Evolutionary conservation across 2,113 vertebrate genomes (phyloP).

Genomic region (Microcebus ravelobensis): DNA sequence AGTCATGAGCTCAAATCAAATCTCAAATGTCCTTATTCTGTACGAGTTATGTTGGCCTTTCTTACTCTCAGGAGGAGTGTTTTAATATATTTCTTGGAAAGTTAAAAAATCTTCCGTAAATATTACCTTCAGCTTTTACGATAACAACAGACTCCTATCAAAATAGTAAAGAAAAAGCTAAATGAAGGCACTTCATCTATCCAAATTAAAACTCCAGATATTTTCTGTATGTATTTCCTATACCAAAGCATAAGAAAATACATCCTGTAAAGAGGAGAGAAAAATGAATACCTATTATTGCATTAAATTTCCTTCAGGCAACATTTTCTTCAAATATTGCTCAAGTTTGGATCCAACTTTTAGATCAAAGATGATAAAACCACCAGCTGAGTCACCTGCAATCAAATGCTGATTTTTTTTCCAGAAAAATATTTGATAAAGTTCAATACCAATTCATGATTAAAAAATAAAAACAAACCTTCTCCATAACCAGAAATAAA

Average conservation of each 20-base stretch:
- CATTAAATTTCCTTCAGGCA: slow-evolving; percentile 55
- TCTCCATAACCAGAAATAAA: not conserved
- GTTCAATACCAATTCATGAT: not conserved
- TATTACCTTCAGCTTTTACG: not conserved
- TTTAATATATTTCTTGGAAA: not conserved
- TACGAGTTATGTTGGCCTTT: not conserved
- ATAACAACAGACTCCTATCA: not conserved
- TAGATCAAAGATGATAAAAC: slow-evolving; percentile 77
- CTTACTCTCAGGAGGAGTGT: not conserved
- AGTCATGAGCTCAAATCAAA: not conserved
- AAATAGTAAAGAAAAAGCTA: not conserved
- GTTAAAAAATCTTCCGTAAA: not conserved
- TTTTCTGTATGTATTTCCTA: not conserved
- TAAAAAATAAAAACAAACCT: not conserved
- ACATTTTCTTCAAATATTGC: slow-evolving; percentile 84
- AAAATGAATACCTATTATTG: not conserved
- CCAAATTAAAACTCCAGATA: not conserved
- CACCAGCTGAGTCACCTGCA: not conserved
- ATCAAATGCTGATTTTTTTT: not conserved
- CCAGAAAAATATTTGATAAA: not conserved
- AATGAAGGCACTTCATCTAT: not conserved
- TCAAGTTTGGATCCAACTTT: slow-evolving; percentile 88
- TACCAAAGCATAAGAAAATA: not conserved
- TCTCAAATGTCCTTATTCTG: not conserved
- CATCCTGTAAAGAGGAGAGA: not conserved